phyloP scores from a whole-genome alignment of 2,113 vertebrate genomes.

The Romanogobio albipinnatus region DNA sequence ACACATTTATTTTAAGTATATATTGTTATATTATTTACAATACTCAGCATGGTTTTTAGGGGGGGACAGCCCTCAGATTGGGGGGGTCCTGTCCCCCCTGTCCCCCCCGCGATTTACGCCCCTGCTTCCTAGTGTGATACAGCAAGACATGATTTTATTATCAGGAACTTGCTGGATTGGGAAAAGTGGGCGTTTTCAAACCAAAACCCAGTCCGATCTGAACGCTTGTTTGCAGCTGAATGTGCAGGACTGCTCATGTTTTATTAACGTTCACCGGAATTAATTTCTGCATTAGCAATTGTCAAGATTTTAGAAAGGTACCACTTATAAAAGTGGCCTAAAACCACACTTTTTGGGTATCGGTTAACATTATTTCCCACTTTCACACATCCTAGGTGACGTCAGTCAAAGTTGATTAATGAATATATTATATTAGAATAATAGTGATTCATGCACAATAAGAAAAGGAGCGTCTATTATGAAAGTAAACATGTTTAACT shows the following conservation, averaged over 20 bases:
- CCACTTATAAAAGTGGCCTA: background rate
- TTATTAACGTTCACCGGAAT: background rate
- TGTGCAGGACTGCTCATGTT: background rate
- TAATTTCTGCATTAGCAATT: background rate
- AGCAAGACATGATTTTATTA: background rate
- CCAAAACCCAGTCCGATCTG: background rate
- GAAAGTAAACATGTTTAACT: background rate
- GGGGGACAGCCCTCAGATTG: too few species aligned
- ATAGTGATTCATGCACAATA: background rate
- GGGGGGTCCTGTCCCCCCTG: too few species aligned
- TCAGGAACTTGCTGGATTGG: background rate
- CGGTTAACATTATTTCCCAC: background rate
- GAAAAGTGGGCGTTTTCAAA: background rate
- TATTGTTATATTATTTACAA: too few species aligned
- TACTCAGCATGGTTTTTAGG: too few species aligned
- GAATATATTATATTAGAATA: background rate
- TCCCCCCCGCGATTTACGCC: too few species aligned
- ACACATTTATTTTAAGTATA: too few species aligned
- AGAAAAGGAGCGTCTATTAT: background rate
- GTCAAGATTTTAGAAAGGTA: background rate
- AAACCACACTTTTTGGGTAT: background rate
- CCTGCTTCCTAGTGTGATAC: background rate
- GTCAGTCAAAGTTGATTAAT: background rate
- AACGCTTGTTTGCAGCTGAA: background rate
- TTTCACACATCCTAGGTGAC: background rate